Evolutionary conservation across 2,797 vertebrate species (phyloP), one percentile per base, ranked within the genome.

Genomic region (Cuniculus paca): DNA sequence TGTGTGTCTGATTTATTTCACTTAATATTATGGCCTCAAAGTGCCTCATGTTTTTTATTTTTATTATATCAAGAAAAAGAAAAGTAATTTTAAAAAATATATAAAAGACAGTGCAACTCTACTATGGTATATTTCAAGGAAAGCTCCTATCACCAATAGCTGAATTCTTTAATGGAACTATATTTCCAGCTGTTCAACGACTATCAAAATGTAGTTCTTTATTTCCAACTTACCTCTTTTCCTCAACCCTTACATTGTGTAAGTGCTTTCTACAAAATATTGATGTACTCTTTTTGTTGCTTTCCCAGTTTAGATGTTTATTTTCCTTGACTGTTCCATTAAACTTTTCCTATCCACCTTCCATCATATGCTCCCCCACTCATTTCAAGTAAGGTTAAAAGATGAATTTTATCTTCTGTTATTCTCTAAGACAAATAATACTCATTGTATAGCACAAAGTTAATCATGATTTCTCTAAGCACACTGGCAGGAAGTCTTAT

Each of bases 181-280:
- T 77, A 63, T 92, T 96, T 91, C 74, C 88, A 54, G 19, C 13
- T 86, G 4, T 68, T 75, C 24, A 82, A 42, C 72, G n/a, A 82
- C 6, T 42, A 19, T 42, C 31, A 52, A 22, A 81, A 39, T 70
- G 56, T 77, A 24, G 14, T 24, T 83, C 28, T 10, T 17, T 60
- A 45, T 56, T 26, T 26, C 11, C 24, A 81, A 8, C 5, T 65
- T 89, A 12, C 2, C 0, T 12, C 45, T 77, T 19, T 90, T 16
- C 2, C 13, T 86, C 63, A 75, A 42, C 2, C 12, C 11, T 36
- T 65, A 1, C 0, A 19, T 34, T n/a, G 0, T 74, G 6, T 65
- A 48, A 72, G 2, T 75, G 28, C 12, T 80, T 86, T 86, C 28
- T 87, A 90, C 34, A 90, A 88, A 94, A 61, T 80, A 60, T 31